Conservation (phyloP, 2,113 vertebrate species). For the Globicephala melas region DNA sequence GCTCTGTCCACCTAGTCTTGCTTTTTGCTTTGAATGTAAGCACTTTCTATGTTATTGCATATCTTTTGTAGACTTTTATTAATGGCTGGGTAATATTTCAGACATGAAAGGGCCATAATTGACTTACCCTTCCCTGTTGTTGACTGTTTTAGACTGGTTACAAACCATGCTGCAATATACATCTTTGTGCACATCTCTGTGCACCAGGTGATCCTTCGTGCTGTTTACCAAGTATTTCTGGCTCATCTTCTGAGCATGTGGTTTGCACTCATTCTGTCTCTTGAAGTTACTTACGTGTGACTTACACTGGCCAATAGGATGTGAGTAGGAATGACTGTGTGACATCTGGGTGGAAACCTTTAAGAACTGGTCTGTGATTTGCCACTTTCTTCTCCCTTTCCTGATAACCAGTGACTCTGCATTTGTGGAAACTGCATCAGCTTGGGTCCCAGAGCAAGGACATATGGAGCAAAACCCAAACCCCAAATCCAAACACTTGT, state of each 20-base stretch:
- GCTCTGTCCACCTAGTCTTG: neutral
- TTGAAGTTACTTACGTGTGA: neutral
- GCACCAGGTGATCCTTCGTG: neutral
- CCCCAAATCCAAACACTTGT: neutral
- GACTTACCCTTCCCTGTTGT: neutral
- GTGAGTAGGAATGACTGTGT: neutral
- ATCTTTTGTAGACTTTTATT: neutral
- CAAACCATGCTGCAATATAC: fast-evolving
- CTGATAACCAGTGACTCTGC: neutral
- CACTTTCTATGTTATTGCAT: neutral
- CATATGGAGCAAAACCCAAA: neutral
- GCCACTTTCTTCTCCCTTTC: neutral
- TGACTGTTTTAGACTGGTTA: neutral
- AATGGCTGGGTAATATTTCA: neutral
- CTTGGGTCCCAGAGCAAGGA: neutral
- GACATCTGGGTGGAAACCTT: neutral
- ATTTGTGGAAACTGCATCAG: neutral
- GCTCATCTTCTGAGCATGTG: neutral
- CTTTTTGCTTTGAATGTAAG: neutral
- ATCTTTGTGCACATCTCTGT: neutral
- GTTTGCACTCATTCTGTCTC: neutral
- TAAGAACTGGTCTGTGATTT: neutral
- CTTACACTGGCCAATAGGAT: neutral
- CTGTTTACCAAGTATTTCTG: neutral
- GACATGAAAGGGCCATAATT: neutral